Evolutionary conservation across 2,888 invertebrate species (phyloP).

Genomic region (Pollenia amentaria): DNA sequence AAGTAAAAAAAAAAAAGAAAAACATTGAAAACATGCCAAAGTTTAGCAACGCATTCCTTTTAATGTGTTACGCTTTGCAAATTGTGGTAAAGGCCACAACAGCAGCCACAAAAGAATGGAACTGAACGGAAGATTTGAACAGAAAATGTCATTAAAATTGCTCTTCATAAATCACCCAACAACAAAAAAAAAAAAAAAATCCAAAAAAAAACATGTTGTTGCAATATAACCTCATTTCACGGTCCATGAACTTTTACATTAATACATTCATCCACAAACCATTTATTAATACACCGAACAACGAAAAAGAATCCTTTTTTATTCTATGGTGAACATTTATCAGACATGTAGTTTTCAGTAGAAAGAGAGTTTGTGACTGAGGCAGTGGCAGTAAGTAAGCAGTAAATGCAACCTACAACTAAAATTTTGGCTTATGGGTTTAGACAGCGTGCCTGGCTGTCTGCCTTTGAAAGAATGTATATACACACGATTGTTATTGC

Average conservation of each 20-base stretch:
- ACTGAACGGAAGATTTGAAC: conserved; percentile 47
- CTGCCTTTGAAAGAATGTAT: conserved; percentile 28
- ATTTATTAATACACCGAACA: not conserved
- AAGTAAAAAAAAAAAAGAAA: not conserved
- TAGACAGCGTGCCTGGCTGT: conserved; percentile 58
- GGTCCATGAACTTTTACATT: conserved; percentile 80
- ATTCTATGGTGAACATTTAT: conserved; percentile 43
- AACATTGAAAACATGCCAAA: conserved; percentile 45
- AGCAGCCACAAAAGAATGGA: conserved; percentile 22
- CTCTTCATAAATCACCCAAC: conserved; percentile 82
- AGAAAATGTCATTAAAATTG: conserved; percentile 83
- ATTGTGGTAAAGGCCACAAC: conserved; percentile 29
- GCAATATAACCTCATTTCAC: conserved; percentile 82
- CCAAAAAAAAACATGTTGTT: conserved; percentile 75
- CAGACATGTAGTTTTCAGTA: not conserved
- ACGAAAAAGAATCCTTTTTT: conserved; percentile 40
- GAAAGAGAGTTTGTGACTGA: conserved; percentile 17
- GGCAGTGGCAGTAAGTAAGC: conserved; percentile 4
- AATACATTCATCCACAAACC: conserved; percentile 55
- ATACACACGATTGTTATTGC: not conserved
- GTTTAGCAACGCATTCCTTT: conserved; percentile 58
- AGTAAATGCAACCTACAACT: conserved; percentile 30
- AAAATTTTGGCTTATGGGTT: conserved; percentile 47
- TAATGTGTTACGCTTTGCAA: conserved; percentile 58
- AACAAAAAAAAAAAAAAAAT: conserved; percentile 64